Evolutionary conservation across 1,140 invertebrate species (phyloP), one percentile per base, ranked within the genome.

Genomic region (Copidosoma floridanum): DNA sequence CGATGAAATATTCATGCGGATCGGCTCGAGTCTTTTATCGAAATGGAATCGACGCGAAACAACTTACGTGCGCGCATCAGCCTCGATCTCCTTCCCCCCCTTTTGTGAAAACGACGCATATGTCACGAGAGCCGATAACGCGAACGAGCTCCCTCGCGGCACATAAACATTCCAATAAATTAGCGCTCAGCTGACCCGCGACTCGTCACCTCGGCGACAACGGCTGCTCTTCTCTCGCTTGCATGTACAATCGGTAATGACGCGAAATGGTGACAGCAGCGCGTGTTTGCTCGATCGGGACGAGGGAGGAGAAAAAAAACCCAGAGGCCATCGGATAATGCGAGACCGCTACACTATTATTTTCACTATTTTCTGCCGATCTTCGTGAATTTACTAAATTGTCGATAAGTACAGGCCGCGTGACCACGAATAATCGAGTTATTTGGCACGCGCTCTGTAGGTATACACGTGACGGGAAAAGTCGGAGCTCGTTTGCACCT

Each of bases 141-240:
- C 7, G 23, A 16, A 32, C 18, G 11, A 21, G 46, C 10, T 35
- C 26, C 18, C 44, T 27, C 44, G 38, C 60, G 52, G 38, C 60
- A 57, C 53, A 56, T 78, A 80, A 81, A 81, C 78, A 81, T 80
- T 81, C 71, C 71, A 79, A 81, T 81, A 81, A 81, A 81, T 81
- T 81, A 81, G 76, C 71, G 71, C 62, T 73, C 67, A 69, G 57
- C 61, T 78, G 78, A 81, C 79, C 78, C 76, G 66, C 67, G 72
- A 75, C 72, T 76, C n/a, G 71, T 76, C 73, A 68, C 67, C 72
- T 65, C 68, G 62, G 6, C 12, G 6, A 12, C 29, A 8, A 6
- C 29, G 59, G 57, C 62, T 64, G 69, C 68, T 75, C 72, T 68
- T 71, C 55, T 67, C 65, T 68, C 66, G 63, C 52, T 65, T 21